Conservation (phyloP, 2,888 invertebrate genomes). For the Halictus ligatus region DNA sequence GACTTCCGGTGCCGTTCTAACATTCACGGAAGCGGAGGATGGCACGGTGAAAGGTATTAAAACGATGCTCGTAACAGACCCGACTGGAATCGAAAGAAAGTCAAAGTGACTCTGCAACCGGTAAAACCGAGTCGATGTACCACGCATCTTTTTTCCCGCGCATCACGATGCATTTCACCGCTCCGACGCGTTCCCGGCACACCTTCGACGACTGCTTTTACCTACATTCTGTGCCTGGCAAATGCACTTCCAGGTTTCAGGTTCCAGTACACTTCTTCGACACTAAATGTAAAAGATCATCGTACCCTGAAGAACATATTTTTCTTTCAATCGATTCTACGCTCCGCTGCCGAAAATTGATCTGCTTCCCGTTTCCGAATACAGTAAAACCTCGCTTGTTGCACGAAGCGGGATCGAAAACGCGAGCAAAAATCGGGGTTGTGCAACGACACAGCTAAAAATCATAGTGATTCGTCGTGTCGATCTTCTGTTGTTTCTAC, state of each 20-base stretch:
- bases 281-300: background rate
- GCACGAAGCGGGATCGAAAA: background rate
- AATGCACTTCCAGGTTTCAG: slow-evolving; percentile 39
- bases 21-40: slow-evolving; percentile 30
- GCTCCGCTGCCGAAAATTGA: background rate
- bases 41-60: slow-evolving; percentile 61
- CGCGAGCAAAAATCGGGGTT: background rate
- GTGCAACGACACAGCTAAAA: background rate
- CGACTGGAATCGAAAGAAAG: slow-evolving; percentile 61
- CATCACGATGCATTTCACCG: slow-evolving; percentile 50
- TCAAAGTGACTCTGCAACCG: slow-evolving; percentile 56
- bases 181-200: slow-evolving; percentile 14
- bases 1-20: slow-evolving; percentile 18
- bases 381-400: background rate
- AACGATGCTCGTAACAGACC: slow-evolving; percentile 25
- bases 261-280: slow-evolving; percentile 14
- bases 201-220: slow-evolving; percentile 27
- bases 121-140: slow-evolving; percentile 31
- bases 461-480: background rate
- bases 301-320: background rate
- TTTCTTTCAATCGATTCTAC: background rate
- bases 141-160: slow-evolving; percentile 30
- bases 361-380: background rate
- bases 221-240: slow-evolving; percentile 6
- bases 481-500: background rate